phyloP scores from a whole-genome alignment of 92 coral and sea anemone species.

The Montipora capitata region DNA sequence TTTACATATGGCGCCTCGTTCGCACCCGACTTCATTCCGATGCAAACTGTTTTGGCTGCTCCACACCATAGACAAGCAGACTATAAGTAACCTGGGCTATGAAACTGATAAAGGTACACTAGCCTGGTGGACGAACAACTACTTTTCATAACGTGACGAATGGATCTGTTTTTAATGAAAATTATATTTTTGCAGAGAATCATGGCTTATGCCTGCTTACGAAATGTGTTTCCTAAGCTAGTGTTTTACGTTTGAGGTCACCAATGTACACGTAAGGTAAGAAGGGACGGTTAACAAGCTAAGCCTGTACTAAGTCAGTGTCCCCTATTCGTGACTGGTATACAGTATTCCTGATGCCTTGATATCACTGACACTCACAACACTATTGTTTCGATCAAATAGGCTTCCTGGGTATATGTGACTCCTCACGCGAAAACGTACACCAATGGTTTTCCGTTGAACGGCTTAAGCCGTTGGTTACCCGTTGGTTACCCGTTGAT shows the following conservation, averaged over 20 bases:
- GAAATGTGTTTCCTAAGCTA: conserved; percentile 1
- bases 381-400: too few relatives aligned
- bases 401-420: too few relatives aligned
- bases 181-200: neutral
- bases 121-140: neutral
- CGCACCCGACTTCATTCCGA: neutral
- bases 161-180: neutral
- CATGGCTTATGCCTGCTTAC: neutral
- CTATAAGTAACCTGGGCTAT: neutral
- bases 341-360: neutral
- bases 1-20: neutral
- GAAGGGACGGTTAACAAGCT: neutral
- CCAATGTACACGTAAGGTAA: neutral
- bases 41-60: neutral
- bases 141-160: neutral
- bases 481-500: too few relatives aligned
- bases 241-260: conserved; percentile 3
- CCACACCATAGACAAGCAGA: neutral
- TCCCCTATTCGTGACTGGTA: neutral
- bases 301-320: neutral
- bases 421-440: too few relatives aligned
- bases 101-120: neutral
- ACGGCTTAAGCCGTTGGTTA: too few relatives aligned
- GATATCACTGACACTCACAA: neutral
- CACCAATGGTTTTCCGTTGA: too few relatives aligned